These are phyloP conservation scores for Aricia artaxerxes DNA, from an alignment of 2,888 invertebrate species.

Conservation along the genomic window DNA sequence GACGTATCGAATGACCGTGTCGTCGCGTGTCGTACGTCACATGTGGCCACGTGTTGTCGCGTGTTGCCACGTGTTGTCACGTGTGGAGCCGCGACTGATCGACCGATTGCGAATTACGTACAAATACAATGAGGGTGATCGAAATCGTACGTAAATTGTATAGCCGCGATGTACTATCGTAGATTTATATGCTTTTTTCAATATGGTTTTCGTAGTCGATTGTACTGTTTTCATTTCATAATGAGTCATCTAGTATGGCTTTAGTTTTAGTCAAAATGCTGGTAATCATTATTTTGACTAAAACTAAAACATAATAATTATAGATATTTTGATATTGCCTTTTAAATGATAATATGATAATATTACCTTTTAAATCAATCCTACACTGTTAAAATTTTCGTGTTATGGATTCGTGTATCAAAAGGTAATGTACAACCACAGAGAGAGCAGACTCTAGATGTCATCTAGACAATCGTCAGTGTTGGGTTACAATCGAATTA, in stretches of 20 bases:
- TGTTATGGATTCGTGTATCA: neutral
- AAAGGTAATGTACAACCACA: neutral
- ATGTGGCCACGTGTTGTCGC: neutral
- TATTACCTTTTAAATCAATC: too few species aligned
- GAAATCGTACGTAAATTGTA: neutral
- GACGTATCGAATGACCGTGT: constrained; percentile 1
- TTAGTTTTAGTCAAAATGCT: too few species aligned
- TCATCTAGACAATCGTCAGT: neutral
- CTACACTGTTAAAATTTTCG: neutral
- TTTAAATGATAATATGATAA: too few species aligned
- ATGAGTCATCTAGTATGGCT: too few species aligned
- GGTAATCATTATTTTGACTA: too few species aligned
- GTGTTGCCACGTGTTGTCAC: neutral
- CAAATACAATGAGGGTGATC: constrained; percentile 13
- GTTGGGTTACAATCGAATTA: constrained; percentile 9
- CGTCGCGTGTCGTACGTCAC: neutral
- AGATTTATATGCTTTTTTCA: neutral
- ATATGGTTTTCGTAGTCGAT: too few species aligned
- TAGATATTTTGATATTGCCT: too few species aligned
- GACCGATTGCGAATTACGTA: neutral
- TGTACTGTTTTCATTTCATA: too few species aligned
- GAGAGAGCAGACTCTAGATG: neutral
- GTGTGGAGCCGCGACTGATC: neutral
- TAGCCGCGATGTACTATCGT: neutral
- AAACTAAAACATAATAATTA: too few species aligned